Conservation (phyloP, 1,140 invertebrate species). For the Bombus waltoni region DNA sequence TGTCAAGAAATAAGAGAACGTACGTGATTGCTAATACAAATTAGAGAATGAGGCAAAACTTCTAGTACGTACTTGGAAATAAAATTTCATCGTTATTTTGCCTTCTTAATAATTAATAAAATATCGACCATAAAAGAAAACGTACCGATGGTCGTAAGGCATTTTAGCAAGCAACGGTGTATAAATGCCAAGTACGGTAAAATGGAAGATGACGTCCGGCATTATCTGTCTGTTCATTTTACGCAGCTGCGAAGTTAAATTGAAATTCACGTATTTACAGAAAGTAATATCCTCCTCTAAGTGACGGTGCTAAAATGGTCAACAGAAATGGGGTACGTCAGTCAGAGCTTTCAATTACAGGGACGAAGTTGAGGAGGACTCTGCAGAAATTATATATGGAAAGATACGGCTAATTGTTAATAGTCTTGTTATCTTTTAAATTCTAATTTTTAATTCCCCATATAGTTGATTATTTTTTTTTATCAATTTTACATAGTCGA, state of each 20-base stretch:
- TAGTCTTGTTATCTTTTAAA: neutral
- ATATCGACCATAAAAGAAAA: neutral
- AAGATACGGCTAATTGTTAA: neutral
- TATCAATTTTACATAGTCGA: neutral
- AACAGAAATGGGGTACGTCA: constrained; percentile 24
- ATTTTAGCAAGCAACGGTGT: too few species aligned
- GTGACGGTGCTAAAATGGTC: constrained; percentile 7
- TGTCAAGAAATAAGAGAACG: too few species aligned
- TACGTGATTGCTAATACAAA: neutral
- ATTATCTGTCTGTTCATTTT: constrained; percentile 19
- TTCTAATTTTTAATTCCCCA: neutral
- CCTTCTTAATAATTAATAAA: neutral
- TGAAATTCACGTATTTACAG: constrained; percentile 30
- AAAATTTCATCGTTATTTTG: neutral
- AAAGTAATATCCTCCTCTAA: constrained; percentile 39
- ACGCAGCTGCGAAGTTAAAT: constrained; percentile 20
- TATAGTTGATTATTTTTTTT: neutral
- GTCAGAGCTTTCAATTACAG: constrained; percentile 15
- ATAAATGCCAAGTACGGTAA: neutral
- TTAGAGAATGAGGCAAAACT: neutral
- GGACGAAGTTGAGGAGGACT: constrained; percentile 1
- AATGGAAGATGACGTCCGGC: neutral
- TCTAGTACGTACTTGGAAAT: too few species aligned
- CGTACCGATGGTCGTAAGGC: too few species aligned
- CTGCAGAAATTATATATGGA: neutral